Evolutionary conservation across 2,888 invertebrate genomes (phyloP), one percentile per base, ranked within the genome.

Genomic region (Cylindroiulus punctatus): DNA sequence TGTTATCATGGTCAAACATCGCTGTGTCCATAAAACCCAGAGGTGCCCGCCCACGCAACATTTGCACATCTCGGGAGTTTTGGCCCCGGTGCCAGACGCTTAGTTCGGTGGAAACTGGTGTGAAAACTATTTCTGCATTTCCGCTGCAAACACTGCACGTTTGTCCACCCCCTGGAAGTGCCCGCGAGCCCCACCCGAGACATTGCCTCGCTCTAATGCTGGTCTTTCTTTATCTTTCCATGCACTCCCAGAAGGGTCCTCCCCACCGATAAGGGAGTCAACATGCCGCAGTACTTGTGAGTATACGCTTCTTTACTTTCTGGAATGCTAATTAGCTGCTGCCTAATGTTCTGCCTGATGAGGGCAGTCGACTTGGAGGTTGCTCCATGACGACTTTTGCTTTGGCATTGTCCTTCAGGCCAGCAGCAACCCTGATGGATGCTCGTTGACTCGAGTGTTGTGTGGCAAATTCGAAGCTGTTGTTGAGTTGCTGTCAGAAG

Each of bases 211-310:
- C 52, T n/a, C 52, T 52, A n/a, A 52, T 81, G 82, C 32, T 22
- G 7, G 40, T 87, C 87, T 89, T 89, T 88, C 88, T 89, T 89
- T 89, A 89, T 7, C 89, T 90, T 90, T 52, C 52, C 17, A 52
- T 52, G 52, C 91, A 88, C 91, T 92, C 92, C 88, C 92, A 93
- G 93, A 92, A 92, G 93, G 91, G 92, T 93, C 90, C 92, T 93
- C 89, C 93, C 52, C 1, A 52, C 93, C 92, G 93, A 93, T 90
- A 93, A 93, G 91, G 92, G 91, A 90, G 92, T 92, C 91, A 93
- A 93, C 90, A 93, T 93, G 93, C 93, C 93, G 91, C 93, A 93
- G 90, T 93, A 93, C 90, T 93, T 93, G 93, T 93, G 92, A 93
- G 93, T 85, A 76, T 40, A 19, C 26, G 36, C 19, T 84, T 42